Evolutionary conservation across 2,797 vertebrate species (phyloP).

Genomic region (Parauchenoglanis punctatus): DNA sequence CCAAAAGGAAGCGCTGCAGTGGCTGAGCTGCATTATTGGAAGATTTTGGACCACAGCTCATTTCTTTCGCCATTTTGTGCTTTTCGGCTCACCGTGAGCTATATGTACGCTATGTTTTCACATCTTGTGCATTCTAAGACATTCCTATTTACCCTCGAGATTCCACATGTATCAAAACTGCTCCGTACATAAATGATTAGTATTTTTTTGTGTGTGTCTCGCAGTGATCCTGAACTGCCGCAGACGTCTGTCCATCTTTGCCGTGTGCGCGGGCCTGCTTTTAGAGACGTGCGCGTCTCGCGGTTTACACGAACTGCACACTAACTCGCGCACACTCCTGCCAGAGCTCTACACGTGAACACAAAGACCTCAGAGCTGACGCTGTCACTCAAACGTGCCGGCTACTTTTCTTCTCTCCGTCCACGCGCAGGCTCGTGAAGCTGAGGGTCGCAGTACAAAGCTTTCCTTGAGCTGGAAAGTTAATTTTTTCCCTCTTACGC

Average conservation of each 20-base stretch:
- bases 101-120: not conserved
- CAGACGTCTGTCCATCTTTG: slow-evolving; percentile 78
- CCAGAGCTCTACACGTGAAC: slow-evolving; percentile 48
- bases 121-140: not conserved
- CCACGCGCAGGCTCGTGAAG: not conserved
- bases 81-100: too few species aligned
- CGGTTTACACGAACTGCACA: slow-evolving; percentile 73
- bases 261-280: slow-evolving; percentile 82
- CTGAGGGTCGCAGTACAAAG: not conserved
- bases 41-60: not conserved
- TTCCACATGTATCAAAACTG: not conserved
- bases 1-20: not conserved
- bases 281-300: slow-evolving; percentile 79
- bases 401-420: not conserved
- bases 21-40: not conserved
- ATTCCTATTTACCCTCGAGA: not conserved
- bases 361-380: not conserved
- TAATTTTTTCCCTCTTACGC: not conserved
- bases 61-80: too few species aligned
- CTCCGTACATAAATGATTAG: not conserved
- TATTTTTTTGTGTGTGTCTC: not conserved
- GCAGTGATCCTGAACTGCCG: slow-evolving; percentile 89
- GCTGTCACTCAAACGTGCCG: not conserved
- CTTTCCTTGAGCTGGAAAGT: not conserved
- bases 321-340: slow-evolving; percentile 67